phyloP scores from a whole-genome alignment of 2,113 vertebrate genomes.

The Corythoichthys haematopterus region DNA sequence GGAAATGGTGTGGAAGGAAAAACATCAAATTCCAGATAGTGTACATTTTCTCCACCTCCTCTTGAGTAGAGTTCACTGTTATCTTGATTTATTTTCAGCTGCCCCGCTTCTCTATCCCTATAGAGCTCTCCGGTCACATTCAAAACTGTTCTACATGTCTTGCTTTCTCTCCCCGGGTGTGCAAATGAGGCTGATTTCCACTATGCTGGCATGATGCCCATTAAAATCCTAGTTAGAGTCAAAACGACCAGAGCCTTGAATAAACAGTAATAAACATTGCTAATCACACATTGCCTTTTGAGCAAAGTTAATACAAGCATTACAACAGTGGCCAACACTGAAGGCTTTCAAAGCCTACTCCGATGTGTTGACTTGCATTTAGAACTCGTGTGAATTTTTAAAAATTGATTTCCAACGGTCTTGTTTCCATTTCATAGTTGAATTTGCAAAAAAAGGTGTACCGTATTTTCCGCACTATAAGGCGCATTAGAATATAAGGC shows the following conservation, averaged over 20 bases:
- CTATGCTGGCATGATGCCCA: constrained; percentile 35
- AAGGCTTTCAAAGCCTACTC: too few relatives aligned
- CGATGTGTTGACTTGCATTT: too few relatives aligned
- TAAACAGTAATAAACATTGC: constrained; percentile 17
- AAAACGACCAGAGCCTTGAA: constrained; percentile 15
- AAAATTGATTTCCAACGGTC: too few relatives aligned
- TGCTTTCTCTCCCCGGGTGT: constrained; percentile 7
- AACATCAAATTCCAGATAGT: not conserved
- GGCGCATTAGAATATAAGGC: too few relatives aligned
- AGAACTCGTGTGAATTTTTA: too few relatives aligned
- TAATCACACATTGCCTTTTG: not conserved
- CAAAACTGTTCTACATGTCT: not conserved
- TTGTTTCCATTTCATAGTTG: too few relatives aligned
- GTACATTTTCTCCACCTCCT: not conserved
- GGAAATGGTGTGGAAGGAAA: constrained; percentile 30
- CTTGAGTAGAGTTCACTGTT: constrained; percentile 4
- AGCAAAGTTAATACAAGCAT: too few relatives aligned
- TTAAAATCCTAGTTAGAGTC: constrained; percentile 57
- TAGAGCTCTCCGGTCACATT: not conserved
- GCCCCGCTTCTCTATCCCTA: constrained; percentile 13
- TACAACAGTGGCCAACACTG: too few relatives aligned
- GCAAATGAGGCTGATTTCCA: constrained; percentile 39
- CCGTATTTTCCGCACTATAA: too few relatives aligned
- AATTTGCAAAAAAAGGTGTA: too few relatives aligned
- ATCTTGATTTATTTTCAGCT: constrained; percentile 12